Evolutionary conservation across 2,888 invertebrate species (phyloP), one percentile per base, ranked within the genome.

Genomic region (Stenodera caucasica): DNA sequence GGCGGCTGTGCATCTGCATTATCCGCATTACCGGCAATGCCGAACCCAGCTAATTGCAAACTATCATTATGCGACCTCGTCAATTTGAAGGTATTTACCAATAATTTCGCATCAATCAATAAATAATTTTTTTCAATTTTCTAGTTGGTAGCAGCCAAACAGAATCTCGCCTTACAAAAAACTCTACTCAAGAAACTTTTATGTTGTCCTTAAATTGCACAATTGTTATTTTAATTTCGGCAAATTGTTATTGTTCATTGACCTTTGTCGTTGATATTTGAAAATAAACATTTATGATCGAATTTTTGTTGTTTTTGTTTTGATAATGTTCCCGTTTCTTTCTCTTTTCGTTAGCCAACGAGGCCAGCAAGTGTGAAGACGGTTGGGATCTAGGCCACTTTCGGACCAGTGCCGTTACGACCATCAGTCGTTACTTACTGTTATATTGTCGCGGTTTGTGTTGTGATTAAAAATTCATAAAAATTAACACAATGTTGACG

Each of bases 371-470:
- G 23, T 45, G 35, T 21, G 32, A 53, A 21, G 53, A 73, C 70
- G 72, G n/a, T n/a, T n/a, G n/a, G n/a, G n/a, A n/a, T n/a, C n/a
- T 74, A 69, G 75, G 75, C 70, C 72, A 72, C 71, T 72, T 75
- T 74, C 70, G 69, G 72, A 66, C 63, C 59, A 64, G 70, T 74
- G 69, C 74, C 74, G 75, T 74, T 74, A 73, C 58, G 64, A 59
- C 60, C 68, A 67, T 65, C 65, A 67, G 67, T 68, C 65, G 70
- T 70, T n/a, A n/a, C 40, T 70, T 73, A 73, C 74, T 73, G 73
- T 74, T 74, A 73, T 53, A 55, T 57, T 49, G 53, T 63, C 57
- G 40, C 12, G 7, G 29, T 35, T 32, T 40, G 18, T 29, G 30
- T 15, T 23, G 49, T 52, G 35, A 53, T 52, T 15, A 7, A 26